These are phyloP conservation scores for Drosophila pectinifera DNA, from an alignment of 1,140 invertebrate genomes.

Conservation along the genomic window DNA sequence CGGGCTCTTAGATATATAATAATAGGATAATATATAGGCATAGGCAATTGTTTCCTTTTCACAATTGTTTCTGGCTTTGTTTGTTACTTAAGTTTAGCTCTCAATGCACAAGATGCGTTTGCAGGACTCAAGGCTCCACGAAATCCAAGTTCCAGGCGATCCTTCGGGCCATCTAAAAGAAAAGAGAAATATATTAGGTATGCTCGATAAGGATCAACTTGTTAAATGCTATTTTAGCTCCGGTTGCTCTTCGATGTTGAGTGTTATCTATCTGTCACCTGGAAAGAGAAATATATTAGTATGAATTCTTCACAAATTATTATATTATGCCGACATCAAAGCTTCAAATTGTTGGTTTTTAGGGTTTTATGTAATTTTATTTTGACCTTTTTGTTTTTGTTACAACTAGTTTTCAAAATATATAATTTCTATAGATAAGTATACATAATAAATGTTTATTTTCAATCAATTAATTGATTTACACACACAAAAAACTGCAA, in stretches of 20 bases:
- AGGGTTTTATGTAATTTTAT: constrained; percentile 53
- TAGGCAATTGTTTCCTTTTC: constrained; percentile 42
- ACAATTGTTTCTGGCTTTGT: constrained; percentile 35
- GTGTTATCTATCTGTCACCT: constrained; percentile 39
- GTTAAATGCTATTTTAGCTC: constrained; percentile 2
- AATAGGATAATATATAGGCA: constrained; percentile 37
- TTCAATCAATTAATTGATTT: constrained; percentile 66
- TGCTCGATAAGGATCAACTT: constrained; percentile 10
- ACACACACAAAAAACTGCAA: constrained; percentile 57
- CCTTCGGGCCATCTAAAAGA: constrained; percentile 34
- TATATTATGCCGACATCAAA: constrained; percentile 12
- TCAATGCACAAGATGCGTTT: constrained; percentile 3
- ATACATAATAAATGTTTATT: constrained; percentile 72
- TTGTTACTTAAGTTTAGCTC: constrained; percentile 54
- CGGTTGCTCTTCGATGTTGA: not conserved
- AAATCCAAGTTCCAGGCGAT: not conserved
- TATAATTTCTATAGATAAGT: constrained; percentile 68
- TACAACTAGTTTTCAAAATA: constrained; percentile 79
- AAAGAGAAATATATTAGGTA: constrained; percentile 70
- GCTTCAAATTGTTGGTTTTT: constrained; percentile 18
- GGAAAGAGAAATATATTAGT: constrained; percentile 68
- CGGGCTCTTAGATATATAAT: constrained; percentile 36
- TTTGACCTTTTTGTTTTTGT: constrained; percentile 66
- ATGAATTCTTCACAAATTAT: constrained; percentile 8
- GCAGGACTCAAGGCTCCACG: constrained; percentile 16